Conservation (phyloP, 2,888 invertebrate species). For the Gerosis bhagava region DNA sequence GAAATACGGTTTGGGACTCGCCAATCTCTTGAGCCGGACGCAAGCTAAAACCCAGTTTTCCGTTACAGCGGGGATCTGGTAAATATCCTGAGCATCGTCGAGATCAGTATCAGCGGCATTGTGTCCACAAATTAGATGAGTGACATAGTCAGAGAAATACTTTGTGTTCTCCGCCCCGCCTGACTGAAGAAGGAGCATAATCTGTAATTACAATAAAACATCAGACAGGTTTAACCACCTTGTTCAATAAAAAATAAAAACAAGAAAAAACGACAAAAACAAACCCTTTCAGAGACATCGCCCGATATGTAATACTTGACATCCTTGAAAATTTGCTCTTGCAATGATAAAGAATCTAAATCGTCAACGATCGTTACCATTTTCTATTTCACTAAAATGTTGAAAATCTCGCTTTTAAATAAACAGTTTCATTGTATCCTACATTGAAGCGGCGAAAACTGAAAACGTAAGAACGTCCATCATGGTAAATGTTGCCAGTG, state of each 20-base stretch:
- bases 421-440: constrained; percentile 56
- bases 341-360: constrained; percentile 76
- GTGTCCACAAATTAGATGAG: constrained; percentile 94
- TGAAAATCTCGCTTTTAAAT: constrained; percentile 44
- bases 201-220: constrained; percentile 79
- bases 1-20: constrained; percentile 89
- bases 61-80: constrained; percentile 95
- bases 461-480: constrained; percentile 64
- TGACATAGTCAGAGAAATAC: constrained; percentile 95
- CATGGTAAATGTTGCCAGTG: constrained; percentile 42
- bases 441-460: constrained; percentile 57
- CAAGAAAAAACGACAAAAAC: constrained; percentile 54
- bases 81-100: constrained; percentile 95
- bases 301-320: constrained; percentile 93
- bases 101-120: constrained; percentile 94
- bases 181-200: constrained; percentile 88
- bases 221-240: constrained; percentile 45
- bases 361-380: constrained; percentile 81
- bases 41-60: constrained; percentile 92
- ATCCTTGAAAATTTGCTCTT: constrained; percentile 89
- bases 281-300: constrained; percentile 88
- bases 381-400: constrained; percentile 50
- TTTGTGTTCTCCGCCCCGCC: constrained; percentile 94
- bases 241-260: constrained; percentile 53
- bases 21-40: constrained; percentile 81